phyloP scores from a whole-genome alignment of 2,888 invertebrate species.

The Iselma pallidipennis region DNA sequence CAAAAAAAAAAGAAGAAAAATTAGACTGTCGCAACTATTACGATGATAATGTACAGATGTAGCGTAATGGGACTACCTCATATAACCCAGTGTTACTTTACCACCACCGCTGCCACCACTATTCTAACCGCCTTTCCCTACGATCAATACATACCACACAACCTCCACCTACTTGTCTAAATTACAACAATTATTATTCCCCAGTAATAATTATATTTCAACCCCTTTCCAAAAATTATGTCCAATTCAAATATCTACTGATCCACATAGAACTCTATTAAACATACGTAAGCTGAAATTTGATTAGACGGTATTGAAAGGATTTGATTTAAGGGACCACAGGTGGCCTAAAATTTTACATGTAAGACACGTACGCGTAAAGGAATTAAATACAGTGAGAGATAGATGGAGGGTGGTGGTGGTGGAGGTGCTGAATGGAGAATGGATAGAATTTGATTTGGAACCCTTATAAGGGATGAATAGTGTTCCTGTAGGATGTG shows the following conservation, averaged over 20 bases:
- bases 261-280: too few relatives aligned
- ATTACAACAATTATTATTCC: neutral
- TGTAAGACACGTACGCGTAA: neutral
- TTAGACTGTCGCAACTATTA: too few relatives aligned
- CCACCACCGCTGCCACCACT: conserved; percentile 7
- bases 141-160: conserved; percentile 10
- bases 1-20: too few relatives aligned
- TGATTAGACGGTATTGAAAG: too few relatives aligned
- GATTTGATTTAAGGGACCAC: too few relatives aligned
- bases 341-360: neutral
- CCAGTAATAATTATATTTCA: neutral
- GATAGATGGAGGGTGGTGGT: too few relatives aligned
- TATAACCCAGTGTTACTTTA: conserved; percentile 5
- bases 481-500: neutral
- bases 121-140: conserved; percentile 2
- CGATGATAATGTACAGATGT: neutral
- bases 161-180: conserved; percentile 2
- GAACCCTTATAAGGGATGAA: neutral
- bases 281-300: too few relatives aligned
- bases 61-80: neutral
- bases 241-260: too few relatives aligned
- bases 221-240: too few relatives aligned
- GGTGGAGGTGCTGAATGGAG: too few relatives aligned
- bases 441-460: neutral
- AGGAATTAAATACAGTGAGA: neutral